A percentile compares a stretch with the other conserved stretches of the same genome.
Evolutionary conservation across 2,113 vertebrate genomes (phyloP).

Genomic region (Hydrolagus affinis): DNA sequence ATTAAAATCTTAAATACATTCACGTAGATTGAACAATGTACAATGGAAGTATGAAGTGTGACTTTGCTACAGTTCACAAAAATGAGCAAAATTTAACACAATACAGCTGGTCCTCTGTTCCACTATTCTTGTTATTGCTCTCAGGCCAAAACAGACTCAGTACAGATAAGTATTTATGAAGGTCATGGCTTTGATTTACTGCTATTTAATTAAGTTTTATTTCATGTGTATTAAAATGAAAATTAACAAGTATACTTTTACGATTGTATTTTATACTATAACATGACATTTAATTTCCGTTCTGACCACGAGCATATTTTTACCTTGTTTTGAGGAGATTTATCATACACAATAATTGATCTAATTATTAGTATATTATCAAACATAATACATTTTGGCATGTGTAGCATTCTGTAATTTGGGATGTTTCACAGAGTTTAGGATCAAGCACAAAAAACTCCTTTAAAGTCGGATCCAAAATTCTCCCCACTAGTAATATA

Average conservation of each 20-base stretch:
- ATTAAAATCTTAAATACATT: not conserved
- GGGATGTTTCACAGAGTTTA: not conserved
- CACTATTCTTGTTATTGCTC: not conserved
- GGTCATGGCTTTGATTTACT: conserved; percentile 5
- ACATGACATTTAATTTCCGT: not conserved
- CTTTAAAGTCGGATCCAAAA: not conserved
- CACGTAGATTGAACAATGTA: not conserved
- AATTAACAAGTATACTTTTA: conserved; percentile 10
- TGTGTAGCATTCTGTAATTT: not conserved
- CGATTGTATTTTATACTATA: not conserved
- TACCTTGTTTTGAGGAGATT: not conserved
- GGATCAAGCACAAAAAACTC: not conserved
- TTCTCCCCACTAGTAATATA: not conserved
- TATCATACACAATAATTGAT: conserved; percentile 11
- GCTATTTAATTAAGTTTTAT: not conserved
- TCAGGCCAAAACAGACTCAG: not conserved
- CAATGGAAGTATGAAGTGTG: not conserved
- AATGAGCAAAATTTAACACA: not conserved
- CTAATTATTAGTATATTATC: not conserved
- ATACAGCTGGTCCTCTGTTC: not conserved
- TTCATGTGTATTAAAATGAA: conserved; percentile 5
- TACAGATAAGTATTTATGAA: not conserved
- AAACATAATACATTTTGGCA: not conserved
- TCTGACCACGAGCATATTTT: not conserved
- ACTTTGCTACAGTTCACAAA: not conserved